Conservation (phyloP, 2,888 invertebrate genomes). For the Orchesellides sinensis region DNA sequence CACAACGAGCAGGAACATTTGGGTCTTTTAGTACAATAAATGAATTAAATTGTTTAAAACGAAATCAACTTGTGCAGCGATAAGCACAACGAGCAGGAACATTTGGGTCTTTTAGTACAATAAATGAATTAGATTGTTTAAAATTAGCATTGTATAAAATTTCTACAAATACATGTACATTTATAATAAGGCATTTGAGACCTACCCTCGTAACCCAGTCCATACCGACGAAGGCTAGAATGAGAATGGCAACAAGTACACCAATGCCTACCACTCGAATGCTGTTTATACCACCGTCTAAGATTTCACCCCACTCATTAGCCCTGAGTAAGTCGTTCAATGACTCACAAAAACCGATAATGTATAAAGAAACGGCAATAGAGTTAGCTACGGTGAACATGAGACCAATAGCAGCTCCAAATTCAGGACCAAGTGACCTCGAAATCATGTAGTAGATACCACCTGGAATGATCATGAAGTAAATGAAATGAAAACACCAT, state of each 20-base stretch:
- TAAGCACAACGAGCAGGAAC: slow-evolving; percentile 78
- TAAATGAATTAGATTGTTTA: neutral
- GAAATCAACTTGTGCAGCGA: slow-evolving; percentile 79
- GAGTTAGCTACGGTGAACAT: slow-evolving; percentile 82
- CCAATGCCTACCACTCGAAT: slow-evolving; percentile 87
- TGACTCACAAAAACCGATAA: slow-evolving; percentile 82
- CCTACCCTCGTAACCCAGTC: slow-evolving; percentile 81
- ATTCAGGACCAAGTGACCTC: slow-evolving; percentile 75
- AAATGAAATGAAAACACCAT: neutral
- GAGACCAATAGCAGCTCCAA: slow-evolving; percentile 81
- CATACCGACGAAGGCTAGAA: slow-evolving; percentile 80
- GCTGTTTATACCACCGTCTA: slow-evolving; percentile 88
- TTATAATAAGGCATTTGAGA: slow-evolving; percentile 13
- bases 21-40: slow-evolving; percentile 77
- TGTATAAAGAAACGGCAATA: slow-evolving; percentile 81
- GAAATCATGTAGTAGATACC: slow-evolving; percentile 75
- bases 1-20: slow-evolving; percentile 79
- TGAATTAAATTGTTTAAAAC: slow-evolving; percentile 70
- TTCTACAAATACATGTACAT: neutral
- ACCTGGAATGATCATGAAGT: slow-evolving; percentile 52
- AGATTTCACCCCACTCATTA: slow-evolving; percentile 81
- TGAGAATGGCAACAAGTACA: slow-evolving; percentile 77
- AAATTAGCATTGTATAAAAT: slow-evolving; percentile 70
- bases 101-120: slow-evolving; percentile 78
- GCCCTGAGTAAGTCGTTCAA: slow-evolving; percentile 78